Base-by-base conservation (phyloP, 2,797 vertebrate genomes). In the Sebastes baramenuke region DNA sequence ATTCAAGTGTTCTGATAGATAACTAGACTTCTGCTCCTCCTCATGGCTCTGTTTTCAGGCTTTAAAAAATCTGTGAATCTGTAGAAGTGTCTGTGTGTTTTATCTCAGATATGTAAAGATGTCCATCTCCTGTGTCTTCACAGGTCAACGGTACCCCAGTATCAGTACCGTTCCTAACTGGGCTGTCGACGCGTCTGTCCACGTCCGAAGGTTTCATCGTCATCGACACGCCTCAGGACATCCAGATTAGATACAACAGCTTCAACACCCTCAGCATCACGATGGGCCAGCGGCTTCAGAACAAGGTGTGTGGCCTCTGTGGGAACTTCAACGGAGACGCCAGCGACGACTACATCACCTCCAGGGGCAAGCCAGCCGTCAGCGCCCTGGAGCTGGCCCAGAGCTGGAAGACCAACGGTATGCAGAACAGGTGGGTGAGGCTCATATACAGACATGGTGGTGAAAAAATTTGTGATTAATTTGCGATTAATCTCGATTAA, bases 321-420 rank as follows among this genome's bases (percentile, higher is more conserved):
- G 98, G 99, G 56, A 99, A 99, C 89, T 99, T 98, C 93, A 99
- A 99, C 0, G 98, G 99, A 0, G 98, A 99, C 89, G 94, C 92
- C 34, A 95, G 92, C 0, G 99, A 99, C 0, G 99, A 99, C 89
- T 99, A 98, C 5, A 97, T 98, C 76, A 99, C 97, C 20, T 96
- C 99, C 80, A 92, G 97, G 72, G 98, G 99, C 5, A 98, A 98
- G 81, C 97, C 96, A 0, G 97, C 98, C 0, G 91, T 97, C 85
- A 99, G 97, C 81, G 97, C 98, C 0, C 94, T 99, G 85, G 97
- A 98, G 90, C 95, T 99, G 88, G 98, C 98, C 0, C 98, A 99
- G 95, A 99, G 98, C 95, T 99, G 98, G 98, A 99, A 99, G 91
- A 99, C 98, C 89, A 99, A 99, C 0, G 98, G 98, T 86, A 99